Percentiles rank a stretch among this genome's conserved stretches.
Conservation (phyloP, 1,140 invertebrate species). For the Meteorus sp. region DNA sequence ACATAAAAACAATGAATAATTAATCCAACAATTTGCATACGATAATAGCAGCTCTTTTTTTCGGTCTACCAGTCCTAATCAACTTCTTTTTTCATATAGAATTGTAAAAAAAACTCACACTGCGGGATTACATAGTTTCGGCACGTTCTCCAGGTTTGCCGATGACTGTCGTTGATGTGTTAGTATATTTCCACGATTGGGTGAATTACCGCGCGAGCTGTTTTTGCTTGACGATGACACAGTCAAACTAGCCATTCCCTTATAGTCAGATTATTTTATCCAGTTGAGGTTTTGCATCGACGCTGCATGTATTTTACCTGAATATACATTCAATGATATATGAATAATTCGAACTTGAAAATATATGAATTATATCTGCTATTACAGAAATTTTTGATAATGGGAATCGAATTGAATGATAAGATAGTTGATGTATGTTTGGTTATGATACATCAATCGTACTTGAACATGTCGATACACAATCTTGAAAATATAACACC, state of each 20-base stretch:
- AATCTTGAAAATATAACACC: no score
- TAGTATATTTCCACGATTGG: slow-evolving; percentile 47
- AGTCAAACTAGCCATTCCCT: slow-evolving; percentile 57
- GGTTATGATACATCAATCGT: no score
- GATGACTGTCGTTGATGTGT: slow-evolving; percentile 41
- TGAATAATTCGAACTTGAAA: no score
- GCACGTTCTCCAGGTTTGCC: slow-evolving; percentile 43
- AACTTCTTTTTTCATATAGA: background rate
- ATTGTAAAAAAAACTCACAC: slow-evolving; percentile 47
- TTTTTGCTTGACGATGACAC: slow-evolving; percentile 53
- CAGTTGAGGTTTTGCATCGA: slow-evolving; percentile 10
- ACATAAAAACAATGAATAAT: background rate
- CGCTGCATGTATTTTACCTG: background rate
- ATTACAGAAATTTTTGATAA: no score
- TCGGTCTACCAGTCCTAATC: background rate
- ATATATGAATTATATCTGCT: no score
- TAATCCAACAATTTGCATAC: background rate
- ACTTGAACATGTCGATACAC: no score
- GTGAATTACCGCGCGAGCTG: slow-evolving; percentile 54
- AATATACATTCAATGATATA: no score
- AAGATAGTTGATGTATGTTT: no score
- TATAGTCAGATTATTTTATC: slow-evolving; percentile 30
- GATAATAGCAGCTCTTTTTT: slow-evolving; percentile 14
- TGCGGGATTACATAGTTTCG: slow-evolving; percentile 51
- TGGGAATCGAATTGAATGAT: no score